These are phyloP conservation scores for Lochmaea crataegi DNA, from an alignment of 2,888 invertebrate species.

Conservation along the genomic window DNA sequence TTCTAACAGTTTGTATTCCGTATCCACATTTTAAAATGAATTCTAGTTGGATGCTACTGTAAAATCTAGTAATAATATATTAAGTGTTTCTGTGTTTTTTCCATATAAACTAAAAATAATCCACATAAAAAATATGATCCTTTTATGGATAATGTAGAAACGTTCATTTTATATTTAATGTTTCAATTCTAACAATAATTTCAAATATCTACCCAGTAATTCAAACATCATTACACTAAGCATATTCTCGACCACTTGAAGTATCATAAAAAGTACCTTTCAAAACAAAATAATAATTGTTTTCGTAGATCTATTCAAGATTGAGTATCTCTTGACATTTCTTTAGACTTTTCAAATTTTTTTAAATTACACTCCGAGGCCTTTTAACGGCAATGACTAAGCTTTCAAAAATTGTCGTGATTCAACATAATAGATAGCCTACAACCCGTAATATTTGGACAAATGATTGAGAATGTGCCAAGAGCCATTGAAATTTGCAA, in stretches of 20 bases:
- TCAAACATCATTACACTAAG: neutral
- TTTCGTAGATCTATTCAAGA: neutral
- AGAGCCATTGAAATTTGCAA: constrained; percentile 43
- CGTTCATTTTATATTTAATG: too few relatives aligned
- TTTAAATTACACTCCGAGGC: constrained; percentile 3
- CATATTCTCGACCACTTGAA: neutral
- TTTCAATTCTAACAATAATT: too few relatives aligned
- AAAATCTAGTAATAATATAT: too few relatives aligned
- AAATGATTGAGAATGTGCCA: constrained; percentile 44
- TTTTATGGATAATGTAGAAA: too few relatives aligned
- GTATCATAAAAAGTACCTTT: too few relatives aligned
- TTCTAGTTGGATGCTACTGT: too few relatives aligned
- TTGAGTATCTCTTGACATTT: constrained; percentile 9
- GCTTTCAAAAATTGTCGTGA: constrained; percentile 30
- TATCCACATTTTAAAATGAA: too few relatives aligned
- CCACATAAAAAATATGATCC: too few relatives aligned
- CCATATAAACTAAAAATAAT: too few relatives aligned
- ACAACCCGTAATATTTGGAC: constrained; percentile 50
- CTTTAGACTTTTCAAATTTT: constrained; percentile 5
- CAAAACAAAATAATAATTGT: neutral
- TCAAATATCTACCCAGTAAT: too few relatives aligned
- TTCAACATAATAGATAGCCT: constrained; percentile 29
- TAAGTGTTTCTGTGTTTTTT: too few relatives aligned
- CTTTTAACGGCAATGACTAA: constrained; percentile 32
- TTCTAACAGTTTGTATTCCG: too few relatives aligned